Conservation (phyloP, 2,888 invertebrate species). For the Ceriagrion tenellum region DNA sequence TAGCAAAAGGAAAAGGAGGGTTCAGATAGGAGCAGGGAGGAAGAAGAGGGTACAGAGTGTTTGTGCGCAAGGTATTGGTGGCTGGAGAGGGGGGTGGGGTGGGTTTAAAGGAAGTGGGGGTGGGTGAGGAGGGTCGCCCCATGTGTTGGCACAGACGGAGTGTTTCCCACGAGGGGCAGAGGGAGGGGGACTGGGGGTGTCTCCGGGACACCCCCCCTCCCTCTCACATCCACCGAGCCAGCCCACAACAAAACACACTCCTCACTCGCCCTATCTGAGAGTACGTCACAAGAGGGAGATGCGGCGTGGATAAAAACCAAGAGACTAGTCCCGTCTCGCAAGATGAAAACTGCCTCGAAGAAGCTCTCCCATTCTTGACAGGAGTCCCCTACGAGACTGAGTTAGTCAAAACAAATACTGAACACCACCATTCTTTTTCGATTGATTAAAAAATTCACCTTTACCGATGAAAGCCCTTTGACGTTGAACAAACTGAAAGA, state of each 20-base stretch:
- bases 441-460: no score
- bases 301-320: neutral
- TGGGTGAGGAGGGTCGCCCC: neutral
- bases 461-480: no score
- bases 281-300: neutral
- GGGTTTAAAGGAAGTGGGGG: neutral
- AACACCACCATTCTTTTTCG: no score
- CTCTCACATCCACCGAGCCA: no score
- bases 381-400: no score
- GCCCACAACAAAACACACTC: neutral
- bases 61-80: neutral
- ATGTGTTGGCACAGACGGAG: conserved; percentile 29
- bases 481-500: no score
- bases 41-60: neutral
- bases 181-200: neutral
- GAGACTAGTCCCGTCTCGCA: neutral
- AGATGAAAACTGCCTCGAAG: neutral
- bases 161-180: conserved; percentile 35
- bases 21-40: neutral
- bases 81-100: neutral
- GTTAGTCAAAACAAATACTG: no score
- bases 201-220: neutral
- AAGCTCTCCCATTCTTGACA: no score
- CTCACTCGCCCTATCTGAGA: neutral
- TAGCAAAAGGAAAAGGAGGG: conserved; percentile 2